Evolutionary conservation across 2,888 invertebrate genomes (phyloP).

Genomic region (Cheilosia soror): DNA sequence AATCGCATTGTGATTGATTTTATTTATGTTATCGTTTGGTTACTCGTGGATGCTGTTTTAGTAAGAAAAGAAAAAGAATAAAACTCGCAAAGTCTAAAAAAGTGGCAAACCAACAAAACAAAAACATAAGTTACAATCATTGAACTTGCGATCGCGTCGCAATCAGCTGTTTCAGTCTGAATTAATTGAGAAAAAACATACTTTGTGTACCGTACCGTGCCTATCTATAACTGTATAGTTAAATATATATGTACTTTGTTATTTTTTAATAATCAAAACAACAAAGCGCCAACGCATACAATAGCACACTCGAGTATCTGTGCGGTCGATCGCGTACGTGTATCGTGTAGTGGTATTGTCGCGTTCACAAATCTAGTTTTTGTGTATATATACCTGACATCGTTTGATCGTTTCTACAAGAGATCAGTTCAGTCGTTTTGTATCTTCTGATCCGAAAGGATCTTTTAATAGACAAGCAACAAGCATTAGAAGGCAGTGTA

Average conservation of each 20-base stretch:
- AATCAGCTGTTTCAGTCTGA: slow-evolving; percentile 58
- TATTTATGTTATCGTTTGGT: slow-evolving; percentile 45
- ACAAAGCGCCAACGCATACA: slow-evolving; percentile 53
- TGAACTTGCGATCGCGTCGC: slow-evolving; percentile 8
- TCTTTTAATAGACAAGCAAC: slow-evolving; percentile 10
- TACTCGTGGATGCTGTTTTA: slow-evolving; percentile 22
- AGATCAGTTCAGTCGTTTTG: slow-evolving; percentile 74
- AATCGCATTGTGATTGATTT: slow-evolving; percentile 54
- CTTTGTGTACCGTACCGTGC: neutral
- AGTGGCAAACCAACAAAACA: slow-evolving; percentile 24
- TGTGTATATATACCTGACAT: slow-evolving; percentile 69
- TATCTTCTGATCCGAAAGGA: slow-evolving; percentile 76
- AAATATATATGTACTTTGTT: slow-evolving; percentile 6
- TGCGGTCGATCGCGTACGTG: neutral
- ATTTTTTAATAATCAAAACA: slow-evolving; percentile 28
- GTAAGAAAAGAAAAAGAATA: neutral
- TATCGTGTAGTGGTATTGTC: slow-evolving; percentile 32
- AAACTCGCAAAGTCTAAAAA: slow-evolving; percentile 19
- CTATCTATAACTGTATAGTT: neutral
- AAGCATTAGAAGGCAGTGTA: slow-evolving; percentile 6
- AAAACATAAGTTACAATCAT: slow-evolving; percentile 1
- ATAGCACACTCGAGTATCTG: slow-evolving; percentile 1
- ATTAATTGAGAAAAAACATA: slow-evolving; percentile 11
- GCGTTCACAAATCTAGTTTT: slow-evolving; percentile 50
- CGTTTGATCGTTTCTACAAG: slow-evolving; percentile 50